These are phyloP conservation scores for Automeris io DNA, from an alignment of 2,888 invertebrate species.

Conservation along the genomic window DNA sequence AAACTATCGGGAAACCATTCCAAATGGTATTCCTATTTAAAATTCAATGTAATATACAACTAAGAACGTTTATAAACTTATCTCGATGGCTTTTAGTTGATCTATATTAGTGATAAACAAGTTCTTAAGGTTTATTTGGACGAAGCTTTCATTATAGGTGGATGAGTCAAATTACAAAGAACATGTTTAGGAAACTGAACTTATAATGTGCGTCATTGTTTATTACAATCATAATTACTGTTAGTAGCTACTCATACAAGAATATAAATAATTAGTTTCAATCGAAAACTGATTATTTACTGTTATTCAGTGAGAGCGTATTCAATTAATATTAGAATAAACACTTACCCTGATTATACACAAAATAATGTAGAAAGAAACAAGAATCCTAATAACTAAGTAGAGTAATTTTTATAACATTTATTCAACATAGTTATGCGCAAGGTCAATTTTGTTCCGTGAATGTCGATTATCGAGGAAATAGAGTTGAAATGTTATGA, in stretches of 20 bases:
- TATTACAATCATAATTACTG: not conserved
- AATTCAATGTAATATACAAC: too few relatives aligned
- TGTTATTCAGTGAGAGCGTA: not conserved
- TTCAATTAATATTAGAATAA: not conserved
- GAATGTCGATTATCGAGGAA: not conserved
- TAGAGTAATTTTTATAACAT: too few relatives aligned
- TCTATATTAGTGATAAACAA: too few relatives aligned
- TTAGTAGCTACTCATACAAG: not conserved
- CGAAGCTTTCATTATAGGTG: too few relatives aligned
- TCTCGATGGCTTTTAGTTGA: too few relatives aligned
- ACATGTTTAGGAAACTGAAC: not conserved
- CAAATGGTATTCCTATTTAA: too few relatives aligned
- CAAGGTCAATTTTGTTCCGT: constrained; percentile 2
- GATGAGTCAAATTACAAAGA: too few relatives aligned
- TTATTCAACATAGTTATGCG: not conserved
- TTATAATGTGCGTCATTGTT: not conserved
- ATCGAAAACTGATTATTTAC: not conserved
- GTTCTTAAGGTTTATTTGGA: too few relatives aligned
- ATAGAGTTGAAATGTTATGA: not conserved
- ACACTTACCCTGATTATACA: not conserved
- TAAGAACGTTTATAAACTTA: too few relatives aligned
- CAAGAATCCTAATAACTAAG: not conserved
- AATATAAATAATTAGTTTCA: not conserved
- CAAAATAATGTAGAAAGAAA: not conserved
- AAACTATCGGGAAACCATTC: too few relatives aligned